Conservation (phyloP, 35 echinoderm and acorn worm genomes). For the Holothuria glaberrima region DNA sequence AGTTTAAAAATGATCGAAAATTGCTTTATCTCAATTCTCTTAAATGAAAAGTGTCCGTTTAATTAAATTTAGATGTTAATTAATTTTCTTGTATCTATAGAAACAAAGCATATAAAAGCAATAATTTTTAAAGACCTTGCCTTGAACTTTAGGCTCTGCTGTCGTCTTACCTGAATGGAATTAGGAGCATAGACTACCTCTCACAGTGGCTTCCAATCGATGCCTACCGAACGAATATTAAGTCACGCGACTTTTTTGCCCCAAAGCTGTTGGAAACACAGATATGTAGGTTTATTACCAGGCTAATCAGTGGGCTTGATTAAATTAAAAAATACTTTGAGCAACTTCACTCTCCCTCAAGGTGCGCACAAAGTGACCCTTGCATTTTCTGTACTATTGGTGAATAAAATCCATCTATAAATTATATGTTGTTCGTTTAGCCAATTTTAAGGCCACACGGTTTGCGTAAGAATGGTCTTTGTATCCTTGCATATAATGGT, state of each 20-base stretch:
- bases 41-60: too few species aligned
- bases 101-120: background rate
- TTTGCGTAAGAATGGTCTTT: too few species aligned
- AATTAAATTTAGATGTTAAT: too few species aligned
- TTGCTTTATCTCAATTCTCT: too few species aligned
- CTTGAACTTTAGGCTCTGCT: background rate
- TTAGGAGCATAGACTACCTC: background rate
- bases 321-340: slow-evolving; percentile 24
- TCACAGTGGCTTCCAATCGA: slow-evolving; percentile 11
- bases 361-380: slow-evolving; percentile 5
- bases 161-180: background rate
- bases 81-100: too few species aligned
- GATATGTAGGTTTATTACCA: slow-evolving; percentile 36
- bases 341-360: slow-evolving; percentile 16
- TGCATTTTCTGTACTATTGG: background rate
- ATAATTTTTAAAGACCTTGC: background rate
- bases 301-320: background rate
- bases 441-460: too few species aligned
- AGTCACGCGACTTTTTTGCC: background rate
- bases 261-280: slow-evolving; percentile 32
- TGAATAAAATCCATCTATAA: background rate
- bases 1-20: too few species aligned
- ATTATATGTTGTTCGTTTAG: too few species aligned
- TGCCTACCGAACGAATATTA: background rate
- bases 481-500: too few species aligned